Base-by-base conservation (phyloP, 1,140 invertebrate genomes). In the Drosophila cardini region DNA sequence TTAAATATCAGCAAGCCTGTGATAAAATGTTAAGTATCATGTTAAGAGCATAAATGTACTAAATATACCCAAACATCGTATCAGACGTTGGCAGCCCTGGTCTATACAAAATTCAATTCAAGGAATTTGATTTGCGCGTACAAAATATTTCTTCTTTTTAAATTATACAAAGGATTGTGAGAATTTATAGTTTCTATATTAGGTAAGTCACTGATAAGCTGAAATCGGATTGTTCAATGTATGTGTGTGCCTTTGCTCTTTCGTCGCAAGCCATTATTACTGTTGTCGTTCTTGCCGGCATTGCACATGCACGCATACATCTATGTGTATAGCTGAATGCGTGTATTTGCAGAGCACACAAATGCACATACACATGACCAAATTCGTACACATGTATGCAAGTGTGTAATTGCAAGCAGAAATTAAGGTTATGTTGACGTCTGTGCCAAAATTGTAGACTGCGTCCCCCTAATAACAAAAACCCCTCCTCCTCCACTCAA, bases 341-440 rank as follows among this genome's bases (percentile, higher is more conserved):
- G 10, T 57, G 55, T 10, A 26, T 57, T n/a, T 40, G 18, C 32
- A 34, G 32, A 34, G 34, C 34, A 36, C 7, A 36, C 10, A 36
- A 32, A 38, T 11, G 9, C 21, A 16, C 11, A 53, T 8, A 18
- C 13, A 55, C 1, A n/a, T 9, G 26, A 40, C 4, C n/a, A 10
- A n/a, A 18, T 40, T 21, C 21, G 2, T 8, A 43, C 18, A 18
- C 10, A 32, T 30, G 15, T 45, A 30, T 15, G n/a, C 18, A n/a
- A 21, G 8, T 62, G 6, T 21, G 30, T 42, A 56, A 10, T 18
- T 43, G 18, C 61, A 38, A 63, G 43, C 40, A 45, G 13, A 63
- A 42, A 63, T 38, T 38, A 58, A 75, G 72, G 72, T 75, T 75
- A 75, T 71, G 72, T 75, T 53, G 53, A 36, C 16, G 40, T 18